Evolutionary conservation across 2,888 invertebrate genomes (phyloP), one percentile per base, ranked within the genome.

Genomic region (Agrotis ipsilon): DNA sequence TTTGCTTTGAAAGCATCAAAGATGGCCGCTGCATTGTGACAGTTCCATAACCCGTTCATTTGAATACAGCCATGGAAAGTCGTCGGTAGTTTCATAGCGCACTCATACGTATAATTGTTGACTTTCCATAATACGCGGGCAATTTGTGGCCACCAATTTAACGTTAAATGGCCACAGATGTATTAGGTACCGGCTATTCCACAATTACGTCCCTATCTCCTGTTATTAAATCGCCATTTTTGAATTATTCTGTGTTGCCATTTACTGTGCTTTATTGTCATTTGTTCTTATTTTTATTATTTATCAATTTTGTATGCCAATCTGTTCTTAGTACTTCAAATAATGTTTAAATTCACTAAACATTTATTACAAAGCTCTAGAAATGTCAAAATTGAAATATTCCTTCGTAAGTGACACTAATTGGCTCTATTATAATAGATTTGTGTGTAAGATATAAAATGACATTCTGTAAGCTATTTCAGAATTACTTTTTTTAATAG

Each of bases 91-190:
- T 91, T 87, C 83, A 85, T 81, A 84, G 88, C 72, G 91, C 93
- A 91, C 90, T 93, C 92, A 89, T 82, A 90, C 93, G 92, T 93
- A 90, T 92, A 92, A 93, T 92, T 89, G 89, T 81, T 83, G 83
- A 88, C 93, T 94, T 94, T 94, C 93, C 88, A 90, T 83, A 84
- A 87, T 79, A 88, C 82, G 75, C 61, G 64, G 67, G 84, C 79
- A 83, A 87, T 82, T 83, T 83, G 82, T 78, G 74, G 68, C 49
- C 54, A 75, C 62, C 63, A 60, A 72, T 68, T 79, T 75, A 75
- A 69, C 72, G 85, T 83, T 81, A 73, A 39, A 81, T 85, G 77
- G 66, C 61, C 78, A 58, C 68, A 82, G 68, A 84, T 76, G 66
- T 68, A 72, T 68, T 68, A 55, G n/a, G 32, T 55, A 69, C 80